Percentiles rank a stretch among this genome's conserved stretches.
phyloP scores from a whole-genome alignment of 2,113 vertebrate species.

The Aptenodytes patagonicus region DNA sequence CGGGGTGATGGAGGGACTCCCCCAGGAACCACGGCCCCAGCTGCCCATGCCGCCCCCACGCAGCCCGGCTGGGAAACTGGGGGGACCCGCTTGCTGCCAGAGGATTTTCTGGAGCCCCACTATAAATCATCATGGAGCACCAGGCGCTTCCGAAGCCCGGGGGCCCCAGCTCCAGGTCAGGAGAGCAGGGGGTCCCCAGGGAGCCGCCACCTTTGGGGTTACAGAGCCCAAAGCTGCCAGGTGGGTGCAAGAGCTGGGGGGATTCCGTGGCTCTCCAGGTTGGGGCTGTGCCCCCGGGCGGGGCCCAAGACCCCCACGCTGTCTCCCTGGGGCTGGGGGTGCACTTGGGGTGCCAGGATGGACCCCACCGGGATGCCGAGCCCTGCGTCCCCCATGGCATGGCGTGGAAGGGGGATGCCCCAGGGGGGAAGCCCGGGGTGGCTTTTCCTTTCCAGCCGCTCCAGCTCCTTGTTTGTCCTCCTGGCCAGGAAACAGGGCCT shows the following conservation, averaged over 20 bases:
- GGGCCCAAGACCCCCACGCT: rapidly evolving
- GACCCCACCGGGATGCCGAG: rapidly evolving
- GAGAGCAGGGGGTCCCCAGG: background rate
- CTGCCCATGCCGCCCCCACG: rapidly evolving
- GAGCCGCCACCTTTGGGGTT: too few relatives aligned
- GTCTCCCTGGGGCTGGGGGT: background rate
- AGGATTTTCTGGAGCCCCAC: background rate
- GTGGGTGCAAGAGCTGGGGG: too few relatives aligned
- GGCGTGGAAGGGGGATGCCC: rapidly evolving
- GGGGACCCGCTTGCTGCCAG: background rate
- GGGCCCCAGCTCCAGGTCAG: background rate
- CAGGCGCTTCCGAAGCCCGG: background rate
- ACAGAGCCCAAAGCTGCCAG: background rate
- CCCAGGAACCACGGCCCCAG: background rate
- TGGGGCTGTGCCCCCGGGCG: rapidly evolving
- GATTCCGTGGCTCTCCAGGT: rapidly evolving
- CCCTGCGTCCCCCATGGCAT: rapidly evolving
- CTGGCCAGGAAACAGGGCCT: background rate
- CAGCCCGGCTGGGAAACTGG: rapidly evolving
- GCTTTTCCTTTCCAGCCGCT: background rate
- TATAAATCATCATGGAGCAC: background rate
- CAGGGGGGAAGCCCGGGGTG: background rate
- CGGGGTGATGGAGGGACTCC: background rate
- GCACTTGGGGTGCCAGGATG: too few relatives aligned
- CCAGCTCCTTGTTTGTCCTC: background rate